Percentiles rank a stretch among this genome's conserved stretches.
Evolutionary conservation across 2,797 vertebrate genomes (phyloP).

Genomic region (Onychomys leucogaster): DNA sequence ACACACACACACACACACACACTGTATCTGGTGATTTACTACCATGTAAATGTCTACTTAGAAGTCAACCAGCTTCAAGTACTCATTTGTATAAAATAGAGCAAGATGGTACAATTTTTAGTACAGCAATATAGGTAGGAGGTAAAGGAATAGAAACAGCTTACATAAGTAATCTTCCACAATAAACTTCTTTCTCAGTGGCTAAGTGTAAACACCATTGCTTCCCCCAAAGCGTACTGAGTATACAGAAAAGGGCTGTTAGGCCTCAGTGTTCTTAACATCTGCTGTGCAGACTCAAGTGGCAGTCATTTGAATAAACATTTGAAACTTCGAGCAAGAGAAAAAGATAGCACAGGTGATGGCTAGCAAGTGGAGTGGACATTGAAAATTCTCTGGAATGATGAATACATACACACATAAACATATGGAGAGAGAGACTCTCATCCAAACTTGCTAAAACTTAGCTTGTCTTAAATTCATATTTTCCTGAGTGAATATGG

Average conservation of each 20-base stretch:
- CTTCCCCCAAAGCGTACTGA: background rate
- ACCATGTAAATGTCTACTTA: background rate
- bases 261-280: conserved; percentile 42
- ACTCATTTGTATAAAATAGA: conserved; percentile 4
- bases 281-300: background rate
- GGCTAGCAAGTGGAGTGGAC: background rate
- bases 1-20: background rate
- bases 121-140: background rate
- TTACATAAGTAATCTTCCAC: background rate
- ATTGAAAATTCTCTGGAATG: background rate
- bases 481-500: background rate
- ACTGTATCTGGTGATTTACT: background rate
- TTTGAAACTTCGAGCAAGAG: conserved; percentile 42
- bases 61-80: background rate
- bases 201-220: background rate
- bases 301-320: conserved; percentile 40
- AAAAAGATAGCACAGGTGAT: background rate
- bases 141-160: background rate
- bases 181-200: conserved; percentile 34
- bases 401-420: background rate
- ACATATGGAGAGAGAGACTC: background rate
- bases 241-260: background rate
- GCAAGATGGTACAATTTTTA: background rate
- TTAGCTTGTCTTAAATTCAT: background rate
- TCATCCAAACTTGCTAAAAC: background rate